Evolutionary conservation across 2,888 invertebrate genomes (phyloP).

Genomic region (Thera obeliscata): DNA sequence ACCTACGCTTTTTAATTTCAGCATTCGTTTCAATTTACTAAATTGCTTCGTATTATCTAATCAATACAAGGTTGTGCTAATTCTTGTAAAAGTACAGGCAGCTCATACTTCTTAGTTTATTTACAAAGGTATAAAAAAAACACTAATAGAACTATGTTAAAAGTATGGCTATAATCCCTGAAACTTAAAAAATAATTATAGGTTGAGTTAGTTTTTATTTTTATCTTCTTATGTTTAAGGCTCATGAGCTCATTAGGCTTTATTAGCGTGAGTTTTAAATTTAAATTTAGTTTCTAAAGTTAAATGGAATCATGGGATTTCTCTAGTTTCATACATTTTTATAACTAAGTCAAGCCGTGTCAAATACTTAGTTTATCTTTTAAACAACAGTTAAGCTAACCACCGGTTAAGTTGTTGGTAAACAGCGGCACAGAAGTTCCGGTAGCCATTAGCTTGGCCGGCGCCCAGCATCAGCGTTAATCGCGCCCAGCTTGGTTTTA

Average conservation of each 20-base stretch:
- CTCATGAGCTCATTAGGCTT: too few species aligned
- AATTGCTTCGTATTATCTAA: constrained; percentile 14
- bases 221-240: too few species aligned
- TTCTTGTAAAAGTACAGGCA: background rate
- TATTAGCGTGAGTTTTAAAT: too few species aligned
- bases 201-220: too few species aligned
- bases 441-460: constrained; percentile 32
- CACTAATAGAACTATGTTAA: too few species aligned
- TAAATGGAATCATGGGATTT: too few species aligned
- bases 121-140: too few species aligned
- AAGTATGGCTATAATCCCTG: too few species aligned
- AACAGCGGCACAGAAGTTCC: constrained; percentile 8
- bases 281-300: too few species aligned
- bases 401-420: constrained; percentile 5
- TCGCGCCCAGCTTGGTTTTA: constrained; percentile 34
- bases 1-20: background rate
- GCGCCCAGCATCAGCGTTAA: constrained; percentile 26
- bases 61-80: constrained; percentile 22
- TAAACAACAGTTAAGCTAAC: background rate
- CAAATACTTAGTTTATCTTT: background rate
- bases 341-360: too few species aligned
- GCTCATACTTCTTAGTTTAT: background rate
- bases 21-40: constrained; percentile 17
- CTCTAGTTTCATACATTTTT: too few species aligned
- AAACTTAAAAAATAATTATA: too few species aligned